A percentile compares a stretch with the other conserved stretches of the same genome.
phyloP scores from a whole-genome alignment of 2,797 vertebrate genomes.

The Hyperoplus immaculatus region DNA sequence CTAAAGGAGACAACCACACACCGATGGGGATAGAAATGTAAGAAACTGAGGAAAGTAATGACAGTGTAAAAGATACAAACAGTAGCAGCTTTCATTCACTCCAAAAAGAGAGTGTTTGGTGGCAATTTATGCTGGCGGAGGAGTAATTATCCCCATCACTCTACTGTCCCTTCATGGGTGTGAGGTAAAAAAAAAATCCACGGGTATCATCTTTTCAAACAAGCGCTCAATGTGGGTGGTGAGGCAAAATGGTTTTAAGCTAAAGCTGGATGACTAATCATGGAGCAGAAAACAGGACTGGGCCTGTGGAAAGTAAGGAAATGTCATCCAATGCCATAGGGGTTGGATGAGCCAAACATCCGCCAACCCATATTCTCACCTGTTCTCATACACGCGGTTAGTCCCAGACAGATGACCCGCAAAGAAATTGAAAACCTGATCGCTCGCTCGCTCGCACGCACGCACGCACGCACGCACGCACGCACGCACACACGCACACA shows the following conservation, averaged over 20 bases:
- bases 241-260: slow-evolving; percentile 65
- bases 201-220: slow-evolving; percentile 69
- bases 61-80: slow-evolving; percentile 31
- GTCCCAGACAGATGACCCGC: slow-evolving; percentile 53
- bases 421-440: slow-evolving; percentile 38
- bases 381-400: slow-evolving; percentile 43
- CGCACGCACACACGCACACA: slow-evolving; percentile 20
- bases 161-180: slow-evolving; percentile 58
- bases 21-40: slow-evolving; percentile 3
- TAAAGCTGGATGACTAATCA: slow-evolving; percentile 71
- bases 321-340: slow-evolving; percentile 79
- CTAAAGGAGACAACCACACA: background rate
- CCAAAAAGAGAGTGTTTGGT: slow-evolving; percentile 27
- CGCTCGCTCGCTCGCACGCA: slow-evolving; percentile 21
- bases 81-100: slow-evolving; percentile 34
- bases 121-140: slow-evolving; percentile 33
- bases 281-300: slow-evolving; percentile 73
- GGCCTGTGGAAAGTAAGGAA: slow-evolving; percentile 75
- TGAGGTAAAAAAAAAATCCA: slow-evolving; percentile 64
- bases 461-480: background rate
- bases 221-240: slow-evolving; percentile 73
- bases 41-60: slow-evolving; percentile 17
- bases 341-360: slow-evolving; percentile 72
- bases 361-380: slow-evolving; percentile 74
- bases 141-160: slow-evolving; percentile 53